A percentile compares a stretch with the other conserved stretches of the same genome.
Evolutionary conservation across 2,797 vertebrate species (phyloP).

Genomic region (Eremophila alpestris): DNA sequence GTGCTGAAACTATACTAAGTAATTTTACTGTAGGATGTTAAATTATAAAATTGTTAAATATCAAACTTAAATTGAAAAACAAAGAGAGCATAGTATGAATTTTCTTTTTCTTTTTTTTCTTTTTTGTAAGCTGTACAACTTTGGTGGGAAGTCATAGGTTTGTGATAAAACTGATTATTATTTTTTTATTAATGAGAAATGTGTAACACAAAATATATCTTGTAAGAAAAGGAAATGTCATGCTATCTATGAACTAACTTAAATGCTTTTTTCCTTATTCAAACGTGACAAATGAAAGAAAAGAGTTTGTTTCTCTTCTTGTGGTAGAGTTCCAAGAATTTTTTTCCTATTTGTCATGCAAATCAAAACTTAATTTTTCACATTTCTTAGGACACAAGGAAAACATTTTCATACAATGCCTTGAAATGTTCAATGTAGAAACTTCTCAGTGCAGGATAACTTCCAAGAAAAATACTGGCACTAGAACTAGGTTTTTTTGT

Average conservation of each 20-base stretch:
- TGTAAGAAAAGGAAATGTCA: background rate
- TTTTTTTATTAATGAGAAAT: background rate
- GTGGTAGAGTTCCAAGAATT: background rate
- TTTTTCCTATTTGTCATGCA: background rate
- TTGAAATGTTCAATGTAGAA: background rate
- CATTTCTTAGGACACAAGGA: background rate
- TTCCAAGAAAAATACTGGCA: background rate
- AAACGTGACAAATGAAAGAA: background rate
- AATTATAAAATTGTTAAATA: background rate
- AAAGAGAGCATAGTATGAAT: background rate
- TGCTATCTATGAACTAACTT: background rate
- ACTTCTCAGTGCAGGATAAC: background rate
- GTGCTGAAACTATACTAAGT: background rate
- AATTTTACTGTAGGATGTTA: background rate
- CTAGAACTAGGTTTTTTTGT: background rate
- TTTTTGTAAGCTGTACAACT: background rate
- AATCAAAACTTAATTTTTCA: background rate
- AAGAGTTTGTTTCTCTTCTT: background rate
- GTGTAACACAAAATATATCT: background rate
- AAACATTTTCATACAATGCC: background rate
- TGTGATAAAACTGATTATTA: background rate
- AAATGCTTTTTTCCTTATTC: background rate
- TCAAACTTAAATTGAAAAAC: background rate
- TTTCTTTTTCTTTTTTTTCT: rapidly evolving
- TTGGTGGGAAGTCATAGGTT: background rate